Percentiles rank a stretch among this genome's conserved stretches.
phyloP scores from a whole-genome alignment of 2,888 invertebrate species.

The Tryphoninae sp. region DNA sequence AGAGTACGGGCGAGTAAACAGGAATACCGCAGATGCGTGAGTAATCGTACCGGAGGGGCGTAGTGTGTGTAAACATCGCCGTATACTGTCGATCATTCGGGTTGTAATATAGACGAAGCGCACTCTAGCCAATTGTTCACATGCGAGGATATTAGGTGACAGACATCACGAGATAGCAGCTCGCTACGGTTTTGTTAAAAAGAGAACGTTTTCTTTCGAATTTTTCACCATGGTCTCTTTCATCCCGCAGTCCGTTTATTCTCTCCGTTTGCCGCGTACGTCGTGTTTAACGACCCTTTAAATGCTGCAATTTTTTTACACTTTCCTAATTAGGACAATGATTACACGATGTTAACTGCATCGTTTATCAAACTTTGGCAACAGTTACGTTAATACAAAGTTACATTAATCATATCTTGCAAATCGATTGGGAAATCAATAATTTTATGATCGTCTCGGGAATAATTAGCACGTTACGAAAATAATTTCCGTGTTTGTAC shows the following conservation, averaged over 20 bases:
- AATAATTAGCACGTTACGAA: no score
- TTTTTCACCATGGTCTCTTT: not conserved
- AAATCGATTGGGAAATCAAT: no score
- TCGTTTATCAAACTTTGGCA: no score
- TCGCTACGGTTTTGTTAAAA: not conserved
- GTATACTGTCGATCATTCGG: not conserved
- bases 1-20: constrained; percentile 13
- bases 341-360: not conserved
- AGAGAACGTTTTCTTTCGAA: not conserved
- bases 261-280: not conserved
- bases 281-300: not conserved
- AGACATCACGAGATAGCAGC: not conserved
- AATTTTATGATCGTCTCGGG: no score
- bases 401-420: no score
- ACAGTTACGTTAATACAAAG: no score
- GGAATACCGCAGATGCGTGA: constrained; percentile 1
- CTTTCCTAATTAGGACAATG: not conserved
- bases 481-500: no score
- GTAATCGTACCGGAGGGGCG: not conserved
- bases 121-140: not conserved
- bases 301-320: not conserved
- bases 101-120: constrained; percentile 12
- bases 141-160: not conserved
- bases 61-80: constrained; percentile 1
- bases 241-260: not conserved